Base-by-base conservation (phyloP, 2,113 vertebrate genomes). In the Chauna torquata region DNA sequence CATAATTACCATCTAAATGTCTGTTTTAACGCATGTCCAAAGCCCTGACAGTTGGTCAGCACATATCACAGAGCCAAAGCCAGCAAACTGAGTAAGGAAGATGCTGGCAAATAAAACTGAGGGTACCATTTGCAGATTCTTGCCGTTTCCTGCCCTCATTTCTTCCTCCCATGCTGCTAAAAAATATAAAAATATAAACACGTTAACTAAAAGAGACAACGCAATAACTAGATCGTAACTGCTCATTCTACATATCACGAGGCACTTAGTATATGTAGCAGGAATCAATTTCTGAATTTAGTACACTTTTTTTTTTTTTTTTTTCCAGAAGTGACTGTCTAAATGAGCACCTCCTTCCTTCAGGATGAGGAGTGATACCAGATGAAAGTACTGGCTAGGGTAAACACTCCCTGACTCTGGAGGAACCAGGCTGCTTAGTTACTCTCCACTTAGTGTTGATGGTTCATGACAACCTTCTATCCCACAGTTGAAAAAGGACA, bases 1-100 rank as follows among this genome's bases (percentile, higher is more conserved):
- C 30, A 66, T 58, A 90, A 75, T 64, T 64, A 49, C 44, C 7
- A 11, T 74, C 44, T 54, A 66, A n/a, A 68, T 76, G n/a, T 65
- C 77, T 80, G 36, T 7, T 71, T 66, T 70, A 78, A 19, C 72
- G 36, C 38, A 49, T 68, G 38, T n/a, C 58, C 44, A 36, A 71
- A 84, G 45, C 17, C 12, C 57, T 61, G 71, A 80, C 9, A 36
- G 23, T 76, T 76, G 52, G 12, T 45, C 52, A 71, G 45, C 27
- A 38, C 0, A 0, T 28, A 44, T 20, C 20, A 47, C 5, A 3
- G 32, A 66, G 55, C 38, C 55, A 61, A 70, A 92, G 50, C 14
- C n/a, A 42, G 38, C 70, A 70, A 50, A 44, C 2, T 2, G 20
- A 64, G 52, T 19, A 0, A 1, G 30, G n/a, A 94, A 36, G 47